Evolutionary conservation across 37 sponge, comb jelly and placozoan genomes (phyloP), one percentile per base, ranked within the genome.

Genomic region (Lycopodina hypogea): DNA sequence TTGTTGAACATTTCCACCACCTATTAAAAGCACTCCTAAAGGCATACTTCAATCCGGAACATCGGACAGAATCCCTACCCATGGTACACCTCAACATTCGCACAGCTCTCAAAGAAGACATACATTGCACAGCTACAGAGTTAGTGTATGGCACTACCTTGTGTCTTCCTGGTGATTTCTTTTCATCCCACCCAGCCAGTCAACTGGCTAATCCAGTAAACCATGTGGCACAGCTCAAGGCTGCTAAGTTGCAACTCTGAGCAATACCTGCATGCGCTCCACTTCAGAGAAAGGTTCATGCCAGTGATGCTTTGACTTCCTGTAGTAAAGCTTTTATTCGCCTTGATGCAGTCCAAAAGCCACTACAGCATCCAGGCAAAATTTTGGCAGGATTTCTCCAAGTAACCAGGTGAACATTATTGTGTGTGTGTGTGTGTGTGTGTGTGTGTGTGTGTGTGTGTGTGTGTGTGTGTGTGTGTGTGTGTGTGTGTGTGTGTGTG

Each of bases 131-230:
- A 19, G 72, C 80, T 30, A 83, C 91, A 21, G 91, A 91, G 72
- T 45, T 91, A 71, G 80, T 83, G 34, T 91, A 91, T 79, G 91
- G 91, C 73, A 86, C 87, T 14, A 91, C 84, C 9, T 71, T 91
- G 23, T 56, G 87, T 7, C 84, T 86, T 42, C 92, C 92, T 6
- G 92, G 92, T 32, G 84, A 83, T 74, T 91, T 81, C 74, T 83
- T 91, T 65, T 26, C 39, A 29, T 45, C 85, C 23, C 24, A 39
- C 32, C 28, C 33, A 19, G 33, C 50, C 55, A 69, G 12, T 8
- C 71, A 78, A 61, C 42, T 76, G 38, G 26, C 71, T 1, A 72
- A 86, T 77, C 84, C 81, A 0, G 23, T 72, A 21, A 24, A 56
- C 23, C 83, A 72, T 48, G 72, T 86, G 0, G 28, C 56, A 19